Conservation (phyloP, 2,888 invertebrate species). For the Invenusta paracnida region DNA sequence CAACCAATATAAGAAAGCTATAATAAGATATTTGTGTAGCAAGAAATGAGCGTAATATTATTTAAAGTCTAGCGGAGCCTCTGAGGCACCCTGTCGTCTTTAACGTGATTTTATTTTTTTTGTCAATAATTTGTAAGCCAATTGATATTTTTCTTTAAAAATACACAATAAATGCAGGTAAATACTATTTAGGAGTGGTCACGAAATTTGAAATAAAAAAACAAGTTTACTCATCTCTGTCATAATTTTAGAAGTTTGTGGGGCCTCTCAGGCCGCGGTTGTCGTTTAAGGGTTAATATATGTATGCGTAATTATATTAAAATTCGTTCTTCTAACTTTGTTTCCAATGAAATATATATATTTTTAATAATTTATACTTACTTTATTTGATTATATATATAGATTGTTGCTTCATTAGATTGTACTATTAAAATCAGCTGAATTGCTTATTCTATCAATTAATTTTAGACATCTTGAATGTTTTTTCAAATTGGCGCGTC, state of each 20-base stretch:
- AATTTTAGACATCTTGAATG: too few species aligned
- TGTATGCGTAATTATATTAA: too few species aligned
- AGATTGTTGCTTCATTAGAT: too few species aligned
- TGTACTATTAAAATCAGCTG: too few species aligned
- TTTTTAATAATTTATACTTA: too few species aligned
- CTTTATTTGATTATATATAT: too few species aligned
- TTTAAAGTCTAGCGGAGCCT: constrained; percentile 2
- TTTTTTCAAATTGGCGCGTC: too few species aligned
- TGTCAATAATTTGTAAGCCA: neutral
- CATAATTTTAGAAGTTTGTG: neutral
- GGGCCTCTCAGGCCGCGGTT: neutral
- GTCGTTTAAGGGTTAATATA: constrained; percentile 7
- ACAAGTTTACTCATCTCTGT: neutral
- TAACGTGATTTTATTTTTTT: neutral
- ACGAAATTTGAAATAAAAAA: neutral
- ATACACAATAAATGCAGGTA: neutral
- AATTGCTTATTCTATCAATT: too few species aligned
- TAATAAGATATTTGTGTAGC: constrained; percentile 4
- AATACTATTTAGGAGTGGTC: neutral
- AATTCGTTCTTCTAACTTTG: too few species aligned
- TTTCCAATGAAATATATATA: too few species aligned
- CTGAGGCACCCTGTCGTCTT: neutral
- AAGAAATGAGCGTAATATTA: constrained; percentile 13
- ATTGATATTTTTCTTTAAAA: constrained; percentile 15
- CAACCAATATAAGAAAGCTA: constrained; percentile 13